Evolutionary conservation across 2,888 invertebrate species (phyloP).

Genomic region (Ecliptopera silaceata): DNA sequence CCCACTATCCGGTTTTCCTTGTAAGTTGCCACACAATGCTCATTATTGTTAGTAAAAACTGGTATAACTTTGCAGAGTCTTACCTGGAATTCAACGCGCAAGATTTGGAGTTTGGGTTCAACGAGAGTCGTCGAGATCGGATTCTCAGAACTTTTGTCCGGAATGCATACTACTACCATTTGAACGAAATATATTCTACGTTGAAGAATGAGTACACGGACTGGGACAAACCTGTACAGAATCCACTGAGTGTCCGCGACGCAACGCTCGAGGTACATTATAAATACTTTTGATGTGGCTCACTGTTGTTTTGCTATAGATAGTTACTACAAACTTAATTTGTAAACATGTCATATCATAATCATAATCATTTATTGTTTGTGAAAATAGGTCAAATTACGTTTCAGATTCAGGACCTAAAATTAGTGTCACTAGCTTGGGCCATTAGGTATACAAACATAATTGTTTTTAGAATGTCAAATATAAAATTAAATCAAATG

Average conservation of each 20-base stretch:
- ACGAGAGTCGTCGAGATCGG: slow-evolving; percentile 92
- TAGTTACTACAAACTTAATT: no score
- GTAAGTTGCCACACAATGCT: slow-evolving; percentile 33
- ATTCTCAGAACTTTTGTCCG: slow-evolving; percentile 95
- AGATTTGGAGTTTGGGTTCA: slow-evolving; percentile 95
- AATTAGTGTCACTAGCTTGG: no score
- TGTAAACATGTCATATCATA: no score
- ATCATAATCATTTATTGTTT: no score
- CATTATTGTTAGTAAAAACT: slow-evolving; percentile 52
- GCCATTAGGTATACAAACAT: no score
- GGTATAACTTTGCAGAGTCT: slow-evolving; percentile 85
- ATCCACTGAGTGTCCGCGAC: slow-evolving; percentile 93
- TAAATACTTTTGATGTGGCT: no score
- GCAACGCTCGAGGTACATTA: slow-evolving; percentile 88
- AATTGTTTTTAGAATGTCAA: no score
- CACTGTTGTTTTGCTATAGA: no score
- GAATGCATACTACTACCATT: slow-evolving; percentile 96
- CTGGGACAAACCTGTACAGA: slow-evolving; percentile 95
- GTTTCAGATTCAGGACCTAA: no score
- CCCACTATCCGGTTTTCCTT: slow-evolving; percentile 30
- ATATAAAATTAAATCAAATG: no score
- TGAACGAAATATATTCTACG: slow-evolving; percentile 97
- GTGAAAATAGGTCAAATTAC: no score
- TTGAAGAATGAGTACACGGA: slow-evolving; percentile 97
- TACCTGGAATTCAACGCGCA: slow-evolving; percentile 92